Conservation (phyloP, 1,140 invertebrate genomes). For the Cephus cinctus region DNA sequence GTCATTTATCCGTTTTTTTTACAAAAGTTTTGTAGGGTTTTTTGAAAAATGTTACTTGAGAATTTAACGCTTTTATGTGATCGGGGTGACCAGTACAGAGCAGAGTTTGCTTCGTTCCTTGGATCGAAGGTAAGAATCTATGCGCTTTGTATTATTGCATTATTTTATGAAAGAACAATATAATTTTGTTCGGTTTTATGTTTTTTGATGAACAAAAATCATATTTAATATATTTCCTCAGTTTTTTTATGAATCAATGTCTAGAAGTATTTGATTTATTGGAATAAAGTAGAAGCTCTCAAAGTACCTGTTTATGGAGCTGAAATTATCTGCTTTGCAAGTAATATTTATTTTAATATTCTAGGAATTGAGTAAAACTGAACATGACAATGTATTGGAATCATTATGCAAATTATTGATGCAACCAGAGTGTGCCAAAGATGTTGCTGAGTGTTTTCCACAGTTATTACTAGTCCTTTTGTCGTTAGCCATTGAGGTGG, state of each 20-base stretch:
- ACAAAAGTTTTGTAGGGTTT: not conserved
- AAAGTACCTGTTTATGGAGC: not conserved
- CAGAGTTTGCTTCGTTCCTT: constrained; percentile 4
- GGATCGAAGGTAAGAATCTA: constrained; percentile 15
- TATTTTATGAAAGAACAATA: no score
- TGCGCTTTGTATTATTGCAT: not conserved
- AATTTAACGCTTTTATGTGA: constrained; percentile 21
- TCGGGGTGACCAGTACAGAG: constrained; percentile 12
- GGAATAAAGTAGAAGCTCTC: not conserved
- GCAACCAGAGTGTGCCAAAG: constrained; percentile 32
- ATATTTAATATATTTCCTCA: not conserved
- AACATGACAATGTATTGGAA: constrained; percentile 29
- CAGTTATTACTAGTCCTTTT: constrained; percentile 45
- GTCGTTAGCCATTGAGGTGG: constrained; percentile 30
- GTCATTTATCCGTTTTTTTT: no score
- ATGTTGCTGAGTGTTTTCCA: constrained; percentile 50
- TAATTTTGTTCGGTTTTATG: not conserved
- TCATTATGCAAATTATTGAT: constrained; percentile 40
- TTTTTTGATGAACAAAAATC: not conserved
- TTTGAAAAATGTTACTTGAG: constrained; percentile 18
- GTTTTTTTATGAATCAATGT: not conserved
- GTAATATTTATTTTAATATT: constrained; percentile 13
- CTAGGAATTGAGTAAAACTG: constrained; percentile 27
- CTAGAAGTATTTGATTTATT: not conserved
- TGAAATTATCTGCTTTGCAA: constrained; percentile 9